Base-by-base conservation (phyloP, 1,140 invertebrate species). In the Sitophilus oryzae region DNA sequence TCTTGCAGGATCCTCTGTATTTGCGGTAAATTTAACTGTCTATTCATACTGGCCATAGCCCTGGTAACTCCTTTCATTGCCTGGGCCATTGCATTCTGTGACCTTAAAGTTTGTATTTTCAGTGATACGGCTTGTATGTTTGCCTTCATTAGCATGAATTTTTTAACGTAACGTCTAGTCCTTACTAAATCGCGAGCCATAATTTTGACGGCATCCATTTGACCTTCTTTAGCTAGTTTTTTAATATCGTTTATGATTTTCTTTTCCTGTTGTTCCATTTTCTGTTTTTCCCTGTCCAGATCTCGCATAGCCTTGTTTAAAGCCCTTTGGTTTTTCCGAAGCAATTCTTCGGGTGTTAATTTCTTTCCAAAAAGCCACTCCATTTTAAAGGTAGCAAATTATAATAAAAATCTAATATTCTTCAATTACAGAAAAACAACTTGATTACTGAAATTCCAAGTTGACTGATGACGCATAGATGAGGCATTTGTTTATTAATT, bases 121-220 rank as follows among this genome's bases (percentile, higher is more conserved):
- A 99, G 76, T 1, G 94, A 92, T 8, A 99, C 96, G 3, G 96
- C 97, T 75, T 99, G 96, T 66, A 99, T 99, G 70, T 99, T 99
- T 2, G 97, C 96, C 72, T 93, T 93, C 96, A 99, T 99, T 45
- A 99, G 71, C 83, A 99, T 98, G 70, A 99, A 99, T 73, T 99
- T 99, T 71, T 98, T 97, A 18, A 92, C 85, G 68, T 98, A 98
- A 60, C 88, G 79, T 56, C 96, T 79, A 9, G 96, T 99, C 63
- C 97, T 80, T 0, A 99, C 97, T 53, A 99, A 76, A 78, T 99
- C 97, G 77, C 96, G 97, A 1, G 97, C 97, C 96, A 99, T 98
- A 60, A 99, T 96, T 82, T 98, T 98, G 0, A 99, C 97, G 48
- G 96, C 93, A 79, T 99, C 96, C 96, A 99, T 99, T 80, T 99